A percentile compares a stretch with the other conserved stretches of the same genome.
Evolutionary conservation across 2,888 invertebrate genomes (phyloP).

Genomic region (Dicycla oo): DNA sequence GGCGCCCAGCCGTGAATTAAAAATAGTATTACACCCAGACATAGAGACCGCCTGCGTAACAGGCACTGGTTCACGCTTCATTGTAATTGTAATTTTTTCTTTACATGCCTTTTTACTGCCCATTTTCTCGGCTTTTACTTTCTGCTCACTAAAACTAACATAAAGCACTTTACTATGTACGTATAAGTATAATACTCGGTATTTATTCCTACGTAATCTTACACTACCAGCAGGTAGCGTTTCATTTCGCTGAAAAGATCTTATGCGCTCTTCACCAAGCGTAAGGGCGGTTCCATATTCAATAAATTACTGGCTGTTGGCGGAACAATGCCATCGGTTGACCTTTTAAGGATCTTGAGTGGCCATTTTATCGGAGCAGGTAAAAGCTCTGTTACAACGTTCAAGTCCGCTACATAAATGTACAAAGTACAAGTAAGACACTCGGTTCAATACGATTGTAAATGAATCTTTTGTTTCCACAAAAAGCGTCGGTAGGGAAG

Average conservation of each 20-base stretch:
- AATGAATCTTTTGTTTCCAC: conserved; percentile 34
- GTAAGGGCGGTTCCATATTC: conserved; percentile 31
- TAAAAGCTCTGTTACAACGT: conserved; percentile 30
- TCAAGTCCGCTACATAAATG: conserved; percentile 26
- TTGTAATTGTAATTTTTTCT: conserved; percentile 49
- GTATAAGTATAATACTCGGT: too few relatives aligned
- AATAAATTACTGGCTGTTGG: conserved; percentile 41
- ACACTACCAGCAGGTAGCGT: conserved; percentile 6
- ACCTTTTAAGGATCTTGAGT: conserved; percentile 38
- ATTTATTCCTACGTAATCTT: conserved; percentile 1
- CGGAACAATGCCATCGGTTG: conserved; percentile 40
- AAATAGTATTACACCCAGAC: conserved; percentile 45
- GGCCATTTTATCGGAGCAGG: conserved; percentile 31
- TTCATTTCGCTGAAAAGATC: conserved; percentile 24
- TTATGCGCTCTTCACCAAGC: conserved; percentile 24
- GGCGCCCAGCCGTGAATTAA: conserved; percentile 55
- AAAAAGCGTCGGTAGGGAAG: conserved; percentile 37
- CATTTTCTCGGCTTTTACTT: conserved; percentile 40
- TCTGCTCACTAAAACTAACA: conserved; percentile 33
- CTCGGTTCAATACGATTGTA: conserved; percentile 24
- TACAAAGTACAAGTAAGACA: background rate
- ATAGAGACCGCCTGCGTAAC: conserved; percentile 14
- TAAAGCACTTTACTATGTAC: conserved; percentile 19
- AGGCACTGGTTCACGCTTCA: conserved; percentile 26
- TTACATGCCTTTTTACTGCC: conserved; percentile 30